phyloP scores from a whole-genome alignment of 2,113 vertebrate genomes.

The Phalacrocorax brasilianus region DNA sequence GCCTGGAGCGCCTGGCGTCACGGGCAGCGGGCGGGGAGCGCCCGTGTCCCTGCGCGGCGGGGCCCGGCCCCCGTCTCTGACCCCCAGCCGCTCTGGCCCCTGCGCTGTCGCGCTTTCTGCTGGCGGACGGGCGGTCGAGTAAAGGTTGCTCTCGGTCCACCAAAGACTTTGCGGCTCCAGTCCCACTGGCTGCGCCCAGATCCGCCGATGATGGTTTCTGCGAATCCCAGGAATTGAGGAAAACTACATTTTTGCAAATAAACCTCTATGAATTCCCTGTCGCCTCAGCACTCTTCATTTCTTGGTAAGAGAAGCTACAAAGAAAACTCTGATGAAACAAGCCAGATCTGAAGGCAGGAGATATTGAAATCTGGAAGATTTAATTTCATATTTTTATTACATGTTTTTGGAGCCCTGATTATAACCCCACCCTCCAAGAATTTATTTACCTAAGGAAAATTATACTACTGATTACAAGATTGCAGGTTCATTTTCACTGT shows the following conservation, averaged over 20 bases:
- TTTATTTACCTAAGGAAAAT: conserved; percentile 77
- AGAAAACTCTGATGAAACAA: not conserved
- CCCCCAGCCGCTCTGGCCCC: accelerated
- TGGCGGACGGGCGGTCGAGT: not conserved
- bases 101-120: not conserved
- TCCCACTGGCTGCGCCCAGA: not conserved
- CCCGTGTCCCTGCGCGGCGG: accelerated
- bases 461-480: conserved; percentile 74
- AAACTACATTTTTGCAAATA: not conserved
- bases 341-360: conserved; percentile 48
- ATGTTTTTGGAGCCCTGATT: conserved; percentile 72
- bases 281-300: not conserved
- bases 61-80: too few species aligned
- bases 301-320: not conserved
- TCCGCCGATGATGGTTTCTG: accelerated
- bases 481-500: conserved; percentile 70
- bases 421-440: conserved; percentile 43
- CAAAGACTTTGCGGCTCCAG: not conserved
- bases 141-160: not conserved
- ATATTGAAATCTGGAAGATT: conserved; percentile 64
- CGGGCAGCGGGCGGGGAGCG: too few species aligned
- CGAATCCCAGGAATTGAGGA: not conserved
- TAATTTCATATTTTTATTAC: conserved; percentile 67
- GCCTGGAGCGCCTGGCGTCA: accelerated
- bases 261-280: not conserved